Evolutionary conservation across 2,113 vertebrate species (phyloP).

Genomic region (Daboia siamensis): DNA sequence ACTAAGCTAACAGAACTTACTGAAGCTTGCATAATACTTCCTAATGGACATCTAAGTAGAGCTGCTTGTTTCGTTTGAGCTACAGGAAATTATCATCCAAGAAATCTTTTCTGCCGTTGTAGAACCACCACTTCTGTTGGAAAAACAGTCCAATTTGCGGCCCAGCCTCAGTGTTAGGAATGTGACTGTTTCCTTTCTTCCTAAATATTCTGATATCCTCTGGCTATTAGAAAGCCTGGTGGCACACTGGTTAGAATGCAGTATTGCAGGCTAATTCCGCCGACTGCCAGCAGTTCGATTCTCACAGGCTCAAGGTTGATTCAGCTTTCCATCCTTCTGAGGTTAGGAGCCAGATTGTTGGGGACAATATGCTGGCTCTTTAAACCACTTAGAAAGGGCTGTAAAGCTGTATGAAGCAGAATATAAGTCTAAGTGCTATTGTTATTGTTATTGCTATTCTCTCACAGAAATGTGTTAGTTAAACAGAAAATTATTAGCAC

Average conservation of each 20-base stretch:
- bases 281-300: background rate
- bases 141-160: slow-evolving; percentile 49
- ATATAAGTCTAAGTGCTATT: background rate
- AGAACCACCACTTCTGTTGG: slow-evolving; percentile 50
- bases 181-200: background rate
- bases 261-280: background rate
- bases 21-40: slow-evolving; percentile 70
- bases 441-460: background rate
- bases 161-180: background rate
- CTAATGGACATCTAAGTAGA: slow-evolving; percentile 65
- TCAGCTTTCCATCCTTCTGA: background rate
- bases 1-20: slow-evolving; percentile 68
- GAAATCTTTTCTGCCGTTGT: slow-evolving; percentile 33
- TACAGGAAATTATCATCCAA: slow-evolving; percentile 59
- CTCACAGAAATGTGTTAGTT: background rate
- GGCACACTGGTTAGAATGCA: background rate
- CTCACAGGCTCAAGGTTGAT: background rate
- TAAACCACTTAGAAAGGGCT: background rate
- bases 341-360: background rate
- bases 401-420: background rate
- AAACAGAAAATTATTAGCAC: background rate
- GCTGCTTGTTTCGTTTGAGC: slow-evolving; percentile 45
- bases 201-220: background rate
- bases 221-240: background rate
- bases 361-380: background rate